Base-by-base conservation (phyloP, 2,888 invertebrate genomes). In the Enchytraeus crypticus region DNA sequence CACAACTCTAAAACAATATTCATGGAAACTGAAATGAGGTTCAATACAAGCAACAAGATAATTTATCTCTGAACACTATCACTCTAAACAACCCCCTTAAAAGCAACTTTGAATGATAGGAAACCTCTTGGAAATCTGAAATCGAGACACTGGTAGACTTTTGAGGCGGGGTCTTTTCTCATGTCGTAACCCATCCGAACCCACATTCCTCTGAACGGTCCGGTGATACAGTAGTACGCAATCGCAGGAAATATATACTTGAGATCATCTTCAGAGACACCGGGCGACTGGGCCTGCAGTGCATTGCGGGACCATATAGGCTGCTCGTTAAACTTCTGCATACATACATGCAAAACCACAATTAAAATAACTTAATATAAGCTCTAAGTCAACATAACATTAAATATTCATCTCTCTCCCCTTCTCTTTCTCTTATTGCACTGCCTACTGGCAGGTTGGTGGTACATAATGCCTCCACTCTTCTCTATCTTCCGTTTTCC, bases 161-260 rank as follows among this genome's bases (percentile, higher is more conserved):
- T 86, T 1, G 92, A 84, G 1, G 81, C 81, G 3, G 87, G 86
- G 66, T 90, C 86, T 69, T 85, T 86, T 30, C 90, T 83, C 0
- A 97, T 96, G 81, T 98, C 93, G 74, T 90, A 96, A 0, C 95
- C 95, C 72, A 87, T 87, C 70, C 84, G 85, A 1, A 91, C 87
- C 90, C 96, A 98, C 75, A 90, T 84, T 57, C 87, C 85, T 66
- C 92, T 84, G 92, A 95, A 98, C 0, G 79, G 97, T 0, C 98
- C 97, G 64, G 86, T 88, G 58, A 84, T 83, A 78, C 88, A 90
- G 75, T 91, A 90, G 76, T 90, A 89, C 0, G 91, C 90, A 3
- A 90, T 80, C 30, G 87, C 85, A 0, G 96, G 92, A 62, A 95
- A 81, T 18, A 93, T 83, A 60, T 62, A 64, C 67, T 75, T 74